Evolutionary conservation across 1,140 invertebrate species (phyloP).

Genomic region (Dufourea novaeangliae): DNA sequence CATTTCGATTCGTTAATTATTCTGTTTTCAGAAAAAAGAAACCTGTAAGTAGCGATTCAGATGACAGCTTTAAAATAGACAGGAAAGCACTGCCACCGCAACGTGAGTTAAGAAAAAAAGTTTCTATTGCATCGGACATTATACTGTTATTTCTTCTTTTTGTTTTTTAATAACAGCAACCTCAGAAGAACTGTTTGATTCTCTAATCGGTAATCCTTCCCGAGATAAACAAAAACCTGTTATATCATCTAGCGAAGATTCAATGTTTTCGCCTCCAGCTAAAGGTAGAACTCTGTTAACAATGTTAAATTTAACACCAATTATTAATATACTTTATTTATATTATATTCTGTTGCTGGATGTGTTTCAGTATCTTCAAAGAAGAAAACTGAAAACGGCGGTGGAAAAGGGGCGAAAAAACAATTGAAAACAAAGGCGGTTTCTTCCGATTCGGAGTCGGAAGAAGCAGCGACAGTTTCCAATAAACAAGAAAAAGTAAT

Average conservation of each 20-base stretch:
- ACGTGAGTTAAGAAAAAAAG: slow-evolving; percentile 62
- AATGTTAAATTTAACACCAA: too few species aligned
- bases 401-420: background rate
- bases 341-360: too few species aligned
- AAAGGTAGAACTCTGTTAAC: slow-evolving; percentile 59
- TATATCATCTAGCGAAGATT: slow-evolving; percentile 68
- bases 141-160: background rate
- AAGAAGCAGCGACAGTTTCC: background rate
- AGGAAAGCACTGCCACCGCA: slow-evolving; percentile 70
- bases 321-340: background rate
- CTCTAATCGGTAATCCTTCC: slow-evolving; percentile 71
- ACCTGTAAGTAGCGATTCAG: slow-evolving; percentile 73
- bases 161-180: slow-evolving; percentile 64
- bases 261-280: slow-evolving; percentile 61
- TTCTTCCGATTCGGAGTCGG: background rate
- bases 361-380: background rate
- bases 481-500: slow-evolving; percentile 48
- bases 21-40: slow-evolving; percentile 53
- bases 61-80: slow-evolving; percentile 72
- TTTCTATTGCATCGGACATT: slow-evolving; percentile 4
- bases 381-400: background rate
- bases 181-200: slow-evolving; percentile 79
- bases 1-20: slow-evolving; percentile 9
- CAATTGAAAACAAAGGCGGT: background rate
- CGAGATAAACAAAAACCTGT: slow-evolving; percentile 52